Conservation (phyloP, 2,113 vertebrate species). For the Ptilorrhoa leucosticta region DNA sequence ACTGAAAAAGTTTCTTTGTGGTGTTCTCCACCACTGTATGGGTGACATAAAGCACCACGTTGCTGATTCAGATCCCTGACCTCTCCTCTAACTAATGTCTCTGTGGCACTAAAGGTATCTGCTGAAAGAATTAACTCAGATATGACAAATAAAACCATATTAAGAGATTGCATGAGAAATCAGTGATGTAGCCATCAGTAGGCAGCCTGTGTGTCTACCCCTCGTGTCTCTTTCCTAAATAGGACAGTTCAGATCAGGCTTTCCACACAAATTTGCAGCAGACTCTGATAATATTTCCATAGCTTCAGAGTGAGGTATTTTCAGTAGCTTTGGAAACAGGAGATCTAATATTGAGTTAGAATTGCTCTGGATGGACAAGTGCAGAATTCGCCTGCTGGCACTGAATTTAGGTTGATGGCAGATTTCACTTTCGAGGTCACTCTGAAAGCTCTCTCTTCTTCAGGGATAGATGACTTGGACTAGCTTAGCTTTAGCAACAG, state of each 20-base stretch:
- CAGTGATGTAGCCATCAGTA: not conserved
- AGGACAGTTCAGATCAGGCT: not conserved
- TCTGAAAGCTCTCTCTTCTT: not conserved
- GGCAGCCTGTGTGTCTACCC: not conserved
- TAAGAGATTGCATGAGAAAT: not conserved
- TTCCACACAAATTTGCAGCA: not conserved
- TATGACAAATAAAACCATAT: not conserved
- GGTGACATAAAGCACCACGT: not conserved
- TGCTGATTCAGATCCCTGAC: not conserved
- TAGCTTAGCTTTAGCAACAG: not conserved
- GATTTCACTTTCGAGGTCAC: not conserved
- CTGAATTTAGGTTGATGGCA: not conserved
- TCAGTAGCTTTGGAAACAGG: not conserved
- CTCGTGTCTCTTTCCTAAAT: not conserved
- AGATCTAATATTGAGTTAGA: not conserved
- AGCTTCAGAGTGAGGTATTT: not conserved
- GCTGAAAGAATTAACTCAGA: not conserved
- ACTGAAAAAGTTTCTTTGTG: not conserved
- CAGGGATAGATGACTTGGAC: not conserved
- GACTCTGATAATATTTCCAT: not conserved
- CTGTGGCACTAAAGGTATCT: not conserved
- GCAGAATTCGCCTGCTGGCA: not conserved
- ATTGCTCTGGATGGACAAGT: not conserved
- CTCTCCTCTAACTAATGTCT: not conserved
- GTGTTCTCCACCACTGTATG: not conserved